Percentiles rank a stretch among this genome's conserved stretches.
These are phyloP conservation scores for Hippoglossus hippoglossus DNA, from an alignment of 2,797 vertebrate species.

Conservation along the genomic window DNA sequence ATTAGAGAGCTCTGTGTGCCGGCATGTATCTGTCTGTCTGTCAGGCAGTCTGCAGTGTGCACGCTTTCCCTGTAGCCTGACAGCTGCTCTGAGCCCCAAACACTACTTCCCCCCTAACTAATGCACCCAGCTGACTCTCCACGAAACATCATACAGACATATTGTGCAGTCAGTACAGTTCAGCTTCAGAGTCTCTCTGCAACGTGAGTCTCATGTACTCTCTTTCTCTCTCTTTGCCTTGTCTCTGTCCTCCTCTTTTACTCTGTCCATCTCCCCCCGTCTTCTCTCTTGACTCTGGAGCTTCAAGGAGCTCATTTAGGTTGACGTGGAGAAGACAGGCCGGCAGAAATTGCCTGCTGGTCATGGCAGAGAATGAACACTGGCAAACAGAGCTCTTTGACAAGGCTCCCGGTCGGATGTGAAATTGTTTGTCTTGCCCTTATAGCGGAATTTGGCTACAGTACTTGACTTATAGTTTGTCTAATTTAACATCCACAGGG, in stretches of 20 bases:
- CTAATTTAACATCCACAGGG: constrained; percentile 43
- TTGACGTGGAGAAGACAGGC: constrained; percentile 67
- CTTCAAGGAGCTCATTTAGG: constrained; percentile 71
- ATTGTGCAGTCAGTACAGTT: constrained; percentile 57
- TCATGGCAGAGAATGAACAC: constrained; percentile 48
- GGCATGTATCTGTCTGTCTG: constrained; percentile 58
- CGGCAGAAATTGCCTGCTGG: constrained; percentile 59
- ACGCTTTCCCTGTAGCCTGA: constrained; percentile 53
- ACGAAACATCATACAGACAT: constrained; percentile 62
- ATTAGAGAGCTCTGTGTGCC: constrained; percentile 58
- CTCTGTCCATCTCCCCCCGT: constrained; percentile 24
- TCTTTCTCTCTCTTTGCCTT: constrained; percentile 21
- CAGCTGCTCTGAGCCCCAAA: constrained; percentile 74
- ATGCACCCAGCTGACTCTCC: constrained; percentile 65
- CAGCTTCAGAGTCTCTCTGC: constrained; percentile 38
- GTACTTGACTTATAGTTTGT: constrained; percentile 39
- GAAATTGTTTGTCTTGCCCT: constrained; percentile 63
- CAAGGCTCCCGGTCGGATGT: constrained; percentile 55
- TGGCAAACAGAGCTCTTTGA: constrained; percentile 59
- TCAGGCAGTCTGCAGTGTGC: constrained; percentile 29
- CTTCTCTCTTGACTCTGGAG: constrained; percentile 37
- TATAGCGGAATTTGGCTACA: constrained; percentile 56
- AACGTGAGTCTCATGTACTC: constrained; percentile 31
- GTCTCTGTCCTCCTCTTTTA: constrained; percentile 29
- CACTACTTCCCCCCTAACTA: constrained; percentile 57